Base-by-base conservation (phyloP, 2,888 invertebrate species). In the Syrista parreyssii region DNA sequence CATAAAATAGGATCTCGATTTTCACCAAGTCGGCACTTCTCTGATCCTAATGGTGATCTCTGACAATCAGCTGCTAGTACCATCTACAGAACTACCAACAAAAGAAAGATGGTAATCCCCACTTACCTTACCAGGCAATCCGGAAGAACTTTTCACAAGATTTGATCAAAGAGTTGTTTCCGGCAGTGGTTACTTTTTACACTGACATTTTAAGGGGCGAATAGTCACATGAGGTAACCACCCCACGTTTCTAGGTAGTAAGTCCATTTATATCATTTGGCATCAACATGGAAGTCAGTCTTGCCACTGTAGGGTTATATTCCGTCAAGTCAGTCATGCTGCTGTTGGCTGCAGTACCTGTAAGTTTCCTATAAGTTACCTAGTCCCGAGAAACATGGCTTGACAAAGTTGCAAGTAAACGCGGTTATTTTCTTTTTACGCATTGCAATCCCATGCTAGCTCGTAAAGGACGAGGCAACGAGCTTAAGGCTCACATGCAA, bases 381-480 rank as follows among this genome's bases (percentile, higher is more conserved):
- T 9, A 55, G 55, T 40, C 9, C 55, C 9, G 55, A 69, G 12
- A 75, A 71, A 34, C 15, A 55, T 1, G 76, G 68, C 30, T 32
- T 33, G 12, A 71, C 71, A 11, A 30, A 71, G 71, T 71, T 32
- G 23, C 71, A 34, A 71, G 30, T 30, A 71, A 71, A n/a, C 71
- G 71, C 12, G 71, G 30, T 71, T 71, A 71, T 71, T 71, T 30
- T 23, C 71, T 71, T 71, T n/a, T n/a, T 32, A 32, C 71, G 71
- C 31, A 12, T 71, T 32, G 32, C 71, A n/a, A n/a, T 71, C 31
- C 71, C 4, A 12, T 32, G 71, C 12, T 15, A n/a, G 71, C 32
- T 71, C 71, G 71, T 32, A 69, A 36, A 69, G 73, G 36, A 35
- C 11, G 32, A n/a, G 73, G 73, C 15, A 40, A 40, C 40, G 40